Percentiles rank a stretch among this genome's conserved stretches.
Evolutionary conservation across 2,113 vertebrate genomes (phyloP).

Genomic region (Silurus asotus): DNA sequence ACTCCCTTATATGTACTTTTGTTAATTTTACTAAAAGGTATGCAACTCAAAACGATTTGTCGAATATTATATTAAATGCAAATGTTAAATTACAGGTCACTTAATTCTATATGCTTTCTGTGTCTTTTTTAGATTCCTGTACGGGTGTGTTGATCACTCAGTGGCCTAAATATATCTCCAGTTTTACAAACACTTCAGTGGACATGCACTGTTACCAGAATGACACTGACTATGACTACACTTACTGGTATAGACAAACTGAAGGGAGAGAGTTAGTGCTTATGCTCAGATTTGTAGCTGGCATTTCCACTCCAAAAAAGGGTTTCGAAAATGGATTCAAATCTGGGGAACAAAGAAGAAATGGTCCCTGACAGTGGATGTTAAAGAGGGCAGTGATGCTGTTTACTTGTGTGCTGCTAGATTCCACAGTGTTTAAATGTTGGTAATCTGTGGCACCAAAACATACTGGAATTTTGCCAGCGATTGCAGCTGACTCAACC

Average conservation of each 20-base stretch:
- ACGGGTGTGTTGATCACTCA: conserved; percentile 51
- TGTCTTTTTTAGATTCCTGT: conserved; percentile 21
- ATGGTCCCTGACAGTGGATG: conserved; percentile 48
- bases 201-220: conserved; percentile 54
- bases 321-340: conserved; percentile 39
- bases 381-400: conserved; percentile 22
- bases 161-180: conserved; percentile 41
- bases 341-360: conserved; percentile 26
- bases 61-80: background rate
- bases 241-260: conserved; percentile 52
- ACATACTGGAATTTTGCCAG: background rate
- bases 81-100: background rate
- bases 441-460: conserved; percentile 19
- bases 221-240: conserved; percentile 48
- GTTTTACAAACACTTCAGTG: background rate
- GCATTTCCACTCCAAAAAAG: background rate
- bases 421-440: conserved; percentile 37
- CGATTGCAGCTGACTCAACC: conserved; percentile 30
- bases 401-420: conserved; percentile 55
- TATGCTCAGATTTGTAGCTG: conserved; percentile 15
- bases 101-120: background rate
- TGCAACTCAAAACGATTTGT: background rate
- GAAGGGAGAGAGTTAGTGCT: conserved; percentile 35
- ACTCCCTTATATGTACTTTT: background rate
- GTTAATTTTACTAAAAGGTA: background rate